These are phyloP conservation scores for Lophius piscatorius DNA, from an alignment of 2,113 vertebrate genomes.

Conservation along the genomic window DNA sequence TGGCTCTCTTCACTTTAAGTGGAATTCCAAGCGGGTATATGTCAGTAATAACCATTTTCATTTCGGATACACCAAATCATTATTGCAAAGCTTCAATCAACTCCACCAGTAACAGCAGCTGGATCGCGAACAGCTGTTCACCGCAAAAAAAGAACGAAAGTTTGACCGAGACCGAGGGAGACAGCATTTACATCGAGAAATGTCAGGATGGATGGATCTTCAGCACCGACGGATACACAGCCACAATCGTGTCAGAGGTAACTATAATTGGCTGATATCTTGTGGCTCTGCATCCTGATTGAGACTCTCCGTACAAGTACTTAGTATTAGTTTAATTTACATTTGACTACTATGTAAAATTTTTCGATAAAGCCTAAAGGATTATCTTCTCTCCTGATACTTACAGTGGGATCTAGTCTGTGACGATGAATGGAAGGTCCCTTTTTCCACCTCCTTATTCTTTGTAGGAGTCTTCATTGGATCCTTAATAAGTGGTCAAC, in stretches of 20 bases:
- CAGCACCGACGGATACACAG: not conserved
- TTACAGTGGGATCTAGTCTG: slow-evolving; percentile 87
- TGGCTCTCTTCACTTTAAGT: slow-evolving; percentile 42
- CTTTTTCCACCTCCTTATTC: slow-evolving; percentile 85
- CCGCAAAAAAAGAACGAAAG: not conserved
- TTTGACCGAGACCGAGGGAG: not conserved
- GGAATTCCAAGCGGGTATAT: slow-evolving; percentile 41
- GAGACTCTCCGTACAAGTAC: not conserved
- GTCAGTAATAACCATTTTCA: slow-evolving; percentile 29
- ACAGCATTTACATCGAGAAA: not conserved
- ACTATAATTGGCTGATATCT: not conserved
- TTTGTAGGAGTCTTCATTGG: slow-evolving; percentile 84
- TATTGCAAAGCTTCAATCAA: slow-evolving; percentile 37
- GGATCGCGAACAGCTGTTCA: not conserved
- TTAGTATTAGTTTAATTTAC: not conserved
- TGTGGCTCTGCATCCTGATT: not conserved
- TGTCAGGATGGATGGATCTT: slow-evolving; percentile 3
- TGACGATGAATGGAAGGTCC: slow-evolving; percentile 84
- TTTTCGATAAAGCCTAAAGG: not conserved
- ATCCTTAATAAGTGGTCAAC: slow-evolving; percentile 82
- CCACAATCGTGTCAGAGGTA: not conserved
- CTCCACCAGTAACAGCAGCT: not conserved
- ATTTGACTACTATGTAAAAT: not conserved
- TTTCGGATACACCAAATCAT: slow-evolving; percentile 47
- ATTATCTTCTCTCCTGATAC: not conserved